phyloP scores from a whole-genome alignment of 1,140 invertebrate genomes.

The Anoplolepis gracilipes region DNA sequence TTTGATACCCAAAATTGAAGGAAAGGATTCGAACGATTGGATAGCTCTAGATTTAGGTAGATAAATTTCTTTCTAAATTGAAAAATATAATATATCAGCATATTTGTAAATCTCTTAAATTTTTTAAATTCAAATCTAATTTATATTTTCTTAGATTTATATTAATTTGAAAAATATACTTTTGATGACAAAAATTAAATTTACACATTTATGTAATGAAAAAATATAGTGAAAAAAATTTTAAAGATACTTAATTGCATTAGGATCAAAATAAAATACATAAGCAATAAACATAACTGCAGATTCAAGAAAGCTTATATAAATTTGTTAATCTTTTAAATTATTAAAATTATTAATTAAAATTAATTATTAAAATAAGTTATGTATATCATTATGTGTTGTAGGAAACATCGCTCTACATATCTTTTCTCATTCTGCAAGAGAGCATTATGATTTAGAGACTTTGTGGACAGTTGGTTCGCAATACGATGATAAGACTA shows the following conservation, averaged over 20 bases:
- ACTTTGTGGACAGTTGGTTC: conserved; percentile 95
- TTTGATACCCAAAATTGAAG: conserved; percentile 91
- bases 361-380: conserved; percentile 10
- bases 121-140: too few relatives aligned
- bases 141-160: too few relatives aligned
- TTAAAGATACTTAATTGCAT: too few relatives aligned
- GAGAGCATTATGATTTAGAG: conserved; percentile 94
- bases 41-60: conserved; percentile 95
- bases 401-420: conserved; percentile 96
- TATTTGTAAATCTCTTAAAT: conserved; percentile 36
- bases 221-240: too few relatives aligned
- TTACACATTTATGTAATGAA: too few relatives aligned
- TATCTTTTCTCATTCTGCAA: conserved; percentile 90
- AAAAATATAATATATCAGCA: conserved; percentile 30
- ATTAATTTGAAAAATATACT: too few relatives aligned
- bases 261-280: too few relatives aligned
- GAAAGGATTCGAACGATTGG: conserved; percentile 92
- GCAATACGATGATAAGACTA: conserved; percentile 91
- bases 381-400: conserved; percentile 75
- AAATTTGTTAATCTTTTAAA: too few relatives aligned
- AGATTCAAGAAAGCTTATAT: too few relatives aligned
- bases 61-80: background rate
- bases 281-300: too few relatives aligned
- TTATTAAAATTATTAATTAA: too few relatives aligned
- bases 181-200: too few relatives aligned